Base-by-base conservation (phyloP, 2,113 vertebrate genomes). In the Gymnarchus niloticus region DNA sequence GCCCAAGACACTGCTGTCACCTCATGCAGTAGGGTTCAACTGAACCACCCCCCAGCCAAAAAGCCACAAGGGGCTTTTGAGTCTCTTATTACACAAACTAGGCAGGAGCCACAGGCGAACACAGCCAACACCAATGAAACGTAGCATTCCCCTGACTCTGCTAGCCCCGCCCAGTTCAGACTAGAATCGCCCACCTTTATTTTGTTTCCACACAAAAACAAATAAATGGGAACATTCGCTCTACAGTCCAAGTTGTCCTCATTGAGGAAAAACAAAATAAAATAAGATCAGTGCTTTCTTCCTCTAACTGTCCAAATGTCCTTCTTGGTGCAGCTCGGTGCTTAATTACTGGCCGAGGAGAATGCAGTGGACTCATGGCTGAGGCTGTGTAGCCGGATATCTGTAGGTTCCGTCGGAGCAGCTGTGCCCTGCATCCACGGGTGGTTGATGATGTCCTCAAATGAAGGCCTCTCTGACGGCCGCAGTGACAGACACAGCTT, bases 401-500 rank as follows among this genome's bases (percentile, higher is more conserved):
- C 97, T 0, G 95, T 87, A 0, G 91, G 85, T 90, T 94, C 93
- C 90, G 95, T 90, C 8, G 96, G 91, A 48, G 96, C 90, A 2
- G 95, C 89, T 0, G 94, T 89, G 76, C 89, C 93, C 91, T 98
- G 97, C 96, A 99, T 95, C 98, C 98, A 99, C 0, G 96, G 88
- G 90, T 99, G 98, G 87, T 96, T 97, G 91, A 96, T 91, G 85
- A 99, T 94, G 85, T 98, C 98, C 90, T 99, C 97, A 0, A 99
- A 94, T 0, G 97, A 96, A 0, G 98, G 98, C 1, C 98, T 93
- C 86, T 99, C 97, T 0, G 96, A 95, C 0, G 97, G 97, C 85
- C 96, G 93, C 92, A 96, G 91, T 65, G 96, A 94, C 87, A 99
- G 92, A 48, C 97, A 99, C 95, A 95, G 96, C 84, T 94, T 94